Evolutionary conservation across 1,140 invertebrate species (phyloP), one percentile per base, ranked within the genome.

Genomic region (Hyphantria cunea): DNA sequence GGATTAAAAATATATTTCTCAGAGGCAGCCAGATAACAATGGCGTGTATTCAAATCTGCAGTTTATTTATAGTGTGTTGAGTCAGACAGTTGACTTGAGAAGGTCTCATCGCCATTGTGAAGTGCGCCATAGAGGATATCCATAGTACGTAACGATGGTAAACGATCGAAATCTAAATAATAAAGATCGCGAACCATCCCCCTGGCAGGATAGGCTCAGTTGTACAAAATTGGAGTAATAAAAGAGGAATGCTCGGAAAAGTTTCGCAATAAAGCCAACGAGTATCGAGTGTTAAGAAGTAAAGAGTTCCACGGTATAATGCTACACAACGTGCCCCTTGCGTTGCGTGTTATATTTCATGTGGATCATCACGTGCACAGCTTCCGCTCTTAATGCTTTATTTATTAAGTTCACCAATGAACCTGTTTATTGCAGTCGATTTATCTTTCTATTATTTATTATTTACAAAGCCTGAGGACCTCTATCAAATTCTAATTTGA

Each of bases 211-310:
- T 86, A 86, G 86, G 87, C 86, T 90, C 86, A 87, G 79, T 82
- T 79, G 79, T 84, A 89, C 88, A 85, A 89, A 89, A 90, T 89
- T 90, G 88, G 80, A 82, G 88, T 90, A 90, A 90, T 90, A 90
- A 89, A 90, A 88, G 86, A 88, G 88, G 80, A 90, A 89, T 88
- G 88, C 86, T 78, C 79, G 84, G 77, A 70, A 90, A 90, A 90
- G 80, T 90, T 90, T 90, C 68, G 88, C 84, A 90, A 90, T 90
- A 90, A 90, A 90, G 79, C 80, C 82, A 84, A 88, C 85, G 82
- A 84, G 85, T 88, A 90, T 89, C 86, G 88, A 90, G 82, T 90
- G 88, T 84, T 86, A 88, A 89, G 86, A 81, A 89, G 86, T 86
- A 90, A 90, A 84, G 87, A 87, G 85, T 90, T 89, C 80, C 39